Conservation (phyloP, 2,888 invertebrate species). For the Parthenolecanium corni region DNA sequence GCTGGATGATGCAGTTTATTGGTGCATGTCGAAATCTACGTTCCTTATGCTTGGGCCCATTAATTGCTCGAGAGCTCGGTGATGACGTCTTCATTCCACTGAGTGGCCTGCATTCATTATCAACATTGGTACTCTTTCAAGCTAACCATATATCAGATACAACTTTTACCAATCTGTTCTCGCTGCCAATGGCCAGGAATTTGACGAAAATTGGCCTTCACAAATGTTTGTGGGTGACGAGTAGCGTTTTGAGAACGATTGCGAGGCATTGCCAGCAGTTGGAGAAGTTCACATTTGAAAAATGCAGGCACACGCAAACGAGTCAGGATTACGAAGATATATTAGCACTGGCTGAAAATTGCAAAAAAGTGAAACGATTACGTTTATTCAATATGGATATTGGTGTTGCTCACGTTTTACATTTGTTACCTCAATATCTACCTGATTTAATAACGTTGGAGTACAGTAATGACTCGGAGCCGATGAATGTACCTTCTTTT, state of each 20-base stretch:
- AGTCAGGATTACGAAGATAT: slow-evolving; percentile 9
- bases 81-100: slow-evolving; percentile 2
- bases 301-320: slow-evolving; percentile 2
- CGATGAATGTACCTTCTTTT: slow-evolving; percentile 20
- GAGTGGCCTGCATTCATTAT: neutral
- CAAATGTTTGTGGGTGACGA: slow-evolving; percentile 3
- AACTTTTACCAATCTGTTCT: slow-evolving; percentile 7
- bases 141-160: neutral
- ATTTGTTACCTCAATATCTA: slow-evolving; percentile 6
- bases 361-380: slow-evolving; percentile 4
- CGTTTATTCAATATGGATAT: slow-evolving; percentile 13
- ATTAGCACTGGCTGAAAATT: slow-evolving; percentile 2
- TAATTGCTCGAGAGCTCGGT: slow-evolving; percentile 1
- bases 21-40: slow-evolving; percentile 5
- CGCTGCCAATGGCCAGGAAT: neutral
- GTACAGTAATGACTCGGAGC: slow-evolving; percentile 11
- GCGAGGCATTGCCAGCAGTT: neutral
- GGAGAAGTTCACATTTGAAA: slow-evolving; percentile 18
- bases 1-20: neutral
- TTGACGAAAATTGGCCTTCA: slow-evolving; percentile 6
- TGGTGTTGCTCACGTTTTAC: slow-evolving; percentile 7
- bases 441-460: neutral
- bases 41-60: slow-evolving; percentile 11
- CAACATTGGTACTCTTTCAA: slow-evolving; percentile 6
- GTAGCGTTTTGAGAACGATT: slow-evolving; percentile 2